phyloP scores from a whole-genome alignment of 2,113 vertebrate species.

The Amphilophus citrinellus region DNA sequence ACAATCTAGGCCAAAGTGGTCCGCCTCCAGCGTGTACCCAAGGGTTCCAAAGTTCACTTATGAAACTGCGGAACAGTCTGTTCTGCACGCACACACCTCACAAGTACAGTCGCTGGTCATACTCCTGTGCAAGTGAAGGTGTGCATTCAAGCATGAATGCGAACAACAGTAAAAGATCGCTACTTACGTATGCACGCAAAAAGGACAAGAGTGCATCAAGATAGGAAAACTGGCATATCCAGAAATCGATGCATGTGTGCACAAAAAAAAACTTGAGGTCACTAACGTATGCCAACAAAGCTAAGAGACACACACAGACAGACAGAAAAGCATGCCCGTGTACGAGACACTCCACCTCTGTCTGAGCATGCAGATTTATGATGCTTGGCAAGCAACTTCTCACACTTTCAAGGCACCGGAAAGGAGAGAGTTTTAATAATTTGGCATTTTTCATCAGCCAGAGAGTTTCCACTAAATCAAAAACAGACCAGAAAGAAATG shows the following conservation, averaged over 20 bases:
- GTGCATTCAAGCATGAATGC: slow-evolving; percentile 30
- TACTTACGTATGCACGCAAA: neutral
- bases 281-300: neutral
- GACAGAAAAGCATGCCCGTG: neutral
- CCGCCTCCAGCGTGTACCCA: slow-evolving; percentile 51
- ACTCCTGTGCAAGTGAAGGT: slow-evolving; percentile 17
- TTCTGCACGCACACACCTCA: slow-evolving; percentile 46
- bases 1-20: slow-evolving; percentile 50
- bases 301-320: neutral
- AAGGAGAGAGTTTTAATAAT: neutral
- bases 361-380: slow-evolving; percentile 29
- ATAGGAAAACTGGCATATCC: neutral
- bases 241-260: neutral
- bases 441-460: neutral
- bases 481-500: neutral
- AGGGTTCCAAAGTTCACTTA: slow-evolving; percentile 73
- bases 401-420: slow-evolving; percentile 24
- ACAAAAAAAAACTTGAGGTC: neutral
- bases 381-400: slow-evolving; percentile 27
- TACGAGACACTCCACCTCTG: slow-evolving; percentile 5
- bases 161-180: neutral
- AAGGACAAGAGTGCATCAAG: slow-evolving; percentile 4
- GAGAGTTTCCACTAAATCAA: neutral
- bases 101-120: slow-evolving; percentile 24
- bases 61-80: slow-evolving; percentile 49